A percentile compares a stretch with the other conserved stretches of the same genome.
Conservation (phyloP, 1,140 invertebrate genomes). For the Scylla paramamosain region DNA sequence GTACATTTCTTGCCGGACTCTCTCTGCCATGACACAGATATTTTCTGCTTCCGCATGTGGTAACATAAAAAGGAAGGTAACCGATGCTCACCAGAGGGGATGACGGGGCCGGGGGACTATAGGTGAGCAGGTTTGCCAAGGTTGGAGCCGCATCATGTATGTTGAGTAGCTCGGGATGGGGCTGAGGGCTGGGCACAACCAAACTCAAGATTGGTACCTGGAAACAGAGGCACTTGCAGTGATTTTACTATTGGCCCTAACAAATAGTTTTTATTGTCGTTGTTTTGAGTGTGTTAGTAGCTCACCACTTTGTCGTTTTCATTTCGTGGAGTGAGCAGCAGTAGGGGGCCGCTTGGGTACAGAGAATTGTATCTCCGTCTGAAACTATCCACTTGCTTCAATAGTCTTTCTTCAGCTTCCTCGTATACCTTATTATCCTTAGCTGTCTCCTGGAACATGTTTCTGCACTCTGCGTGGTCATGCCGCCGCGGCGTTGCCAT, state of each 20-base stretch:
- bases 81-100: conserved; percentile 39
- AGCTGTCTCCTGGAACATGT: not conserved
- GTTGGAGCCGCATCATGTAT: conserved; percentile 56
- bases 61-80: too few species aligned
- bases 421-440: not conserved
- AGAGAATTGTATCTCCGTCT: conserved; percentile 47
- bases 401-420: not conserved
- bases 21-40: too few species aligned
- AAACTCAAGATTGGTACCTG: conserved; percentile 63
- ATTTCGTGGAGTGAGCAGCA: conserved; percentile 31
- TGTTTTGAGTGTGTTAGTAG: not conserved
- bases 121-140: conserved; percentile 68
- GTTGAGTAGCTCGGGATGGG: conserved; percentile 56
- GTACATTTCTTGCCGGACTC: too few species aligned
- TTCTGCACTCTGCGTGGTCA: not conserved
- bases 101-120: conserved; percentile 39
- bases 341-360: conserved; percentile 31
- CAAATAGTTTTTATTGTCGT: too few species aligned
- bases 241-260: not conserved
- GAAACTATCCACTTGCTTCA: conserved; percentile 40
- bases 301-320: conserved; percentile 19
- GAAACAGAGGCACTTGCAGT: not conserved
- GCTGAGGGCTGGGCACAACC: conserved; percentile 55
- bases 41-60: too few species aligned
- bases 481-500: not conserved